These are phyloP conservation scores for Seriola quinqueradiata DNA, from an alignment of 2,113 vertebrate species.

Conservation along the genomic window DNA sequence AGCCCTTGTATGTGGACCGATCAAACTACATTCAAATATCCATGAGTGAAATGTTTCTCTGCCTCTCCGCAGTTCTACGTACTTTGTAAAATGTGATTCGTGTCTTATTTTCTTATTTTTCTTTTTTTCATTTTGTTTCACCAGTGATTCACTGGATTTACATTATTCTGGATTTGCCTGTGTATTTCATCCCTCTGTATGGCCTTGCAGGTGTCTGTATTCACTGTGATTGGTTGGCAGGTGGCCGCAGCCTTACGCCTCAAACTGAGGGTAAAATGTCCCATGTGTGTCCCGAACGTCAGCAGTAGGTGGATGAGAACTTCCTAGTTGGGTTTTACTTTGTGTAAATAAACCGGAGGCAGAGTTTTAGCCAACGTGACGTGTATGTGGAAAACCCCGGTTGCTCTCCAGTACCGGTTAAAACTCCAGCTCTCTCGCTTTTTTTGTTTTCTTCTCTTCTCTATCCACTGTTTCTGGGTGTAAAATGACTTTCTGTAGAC, in stretches of 20 bases:
- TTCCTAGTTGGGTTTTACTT: slow-evolving; percentile 57
- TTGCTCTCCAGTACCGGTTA: too few species aligned
- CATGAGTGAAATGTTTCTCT: too few species aligned
- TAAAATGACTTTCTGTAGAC: slow-evolving; percentile 47
- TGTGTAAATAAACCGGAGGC: slow-evolving; percentile 51
- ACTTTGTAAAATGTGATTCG: too few species aligned
- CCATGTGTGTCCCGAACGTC: slow-evolving; percentile 27
- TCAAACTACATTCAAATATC: too few species aligned
- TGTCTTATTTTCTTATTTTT: too few species aligned
- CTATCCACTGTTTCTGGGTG: rapidly evolving
- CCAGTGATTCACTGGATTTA: too few species aligned
- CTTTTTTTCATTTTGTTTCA: too few species aligned
- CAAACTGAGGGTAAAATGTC: neutral
- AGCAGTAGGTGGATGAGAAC: slow-evolving; percentile 20
- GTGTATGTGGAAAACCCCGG: neutral
- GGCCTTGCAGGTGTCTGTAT: neutral
- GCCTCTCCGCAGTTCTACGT: too few species aligned
- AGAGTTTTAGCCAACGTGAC: slow-evolving; percentile 18
- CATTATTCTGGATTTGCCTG: too few species aligned
- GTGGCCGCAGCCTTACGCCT: neutral
- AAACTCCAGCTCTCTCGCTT: rapidly evolving
- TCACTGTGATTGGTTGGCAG: neutral
- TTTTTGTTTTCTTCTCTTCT: too few species aligned
- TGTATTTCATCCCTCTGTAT: neutral
- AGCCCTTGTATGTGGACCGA: too few species aligned